Evolutionary conservation across 2,797 vertebrate species (phyloP), one percentile per base, ranked within the genome.

Genomic region (Argyrosomus regius): DNA sequence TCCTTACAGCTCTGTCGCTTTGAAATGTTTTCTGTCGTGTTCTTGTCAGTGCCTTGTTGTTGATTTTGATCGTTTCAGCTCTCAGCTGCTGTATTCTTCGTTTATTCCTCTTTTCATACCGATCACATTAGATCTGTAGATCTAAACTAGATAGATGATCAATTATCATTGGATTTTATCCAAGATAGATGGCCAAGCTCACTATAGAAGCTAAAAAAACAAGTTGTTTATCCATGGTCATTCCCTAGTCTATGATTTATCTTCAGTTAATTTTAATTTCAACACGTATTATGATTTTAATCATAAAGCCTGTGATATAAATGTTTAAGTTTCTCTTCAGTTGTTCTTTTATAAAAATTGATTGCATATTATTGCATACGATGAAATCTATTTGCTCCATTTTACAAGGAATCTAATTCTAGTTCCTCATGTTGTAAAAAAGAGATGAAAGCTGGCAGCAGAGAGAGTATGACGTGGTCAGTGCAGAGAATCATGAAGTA

Each of bases 11-110:
- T 50, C 50, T 48, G 26, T 76, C 22, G 24, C 67, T 67, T 59
- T 83, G 69, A 53, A 41, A 66, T 73, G 57, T 80, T 90, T 83
- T 65, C 48, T 72, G 76, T 79, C 6, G 58, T 85, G 83, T 75
- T 67, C 57, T 85, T 70, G 80, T 80, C 24, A 46, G 62, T 87
- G 87, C 69, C 80, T 85, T 90, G 48, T 77, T 60, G 50, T 85
- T 58, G 54, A 67, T 79, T 78, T 88, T 68, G 82, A 52, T 81
- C 45, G 64, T 74, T 72, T 78, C 58, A 58, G 31, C 72, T 76
- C 13, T 77, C 60, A 64, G 49, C 74, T 76, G 53, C 54, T 81
- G 22, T 81, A 22, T 61, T 57, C 52, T 77, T 62, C 79, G 50
- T 65, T 77, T 45, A 14, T 4, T 13, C 43, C 3, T 14, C 13